Base-by-base conservation (phyloP, 2,797 vertebrate genomes). In the Ataeniobius toweri region DNA sequence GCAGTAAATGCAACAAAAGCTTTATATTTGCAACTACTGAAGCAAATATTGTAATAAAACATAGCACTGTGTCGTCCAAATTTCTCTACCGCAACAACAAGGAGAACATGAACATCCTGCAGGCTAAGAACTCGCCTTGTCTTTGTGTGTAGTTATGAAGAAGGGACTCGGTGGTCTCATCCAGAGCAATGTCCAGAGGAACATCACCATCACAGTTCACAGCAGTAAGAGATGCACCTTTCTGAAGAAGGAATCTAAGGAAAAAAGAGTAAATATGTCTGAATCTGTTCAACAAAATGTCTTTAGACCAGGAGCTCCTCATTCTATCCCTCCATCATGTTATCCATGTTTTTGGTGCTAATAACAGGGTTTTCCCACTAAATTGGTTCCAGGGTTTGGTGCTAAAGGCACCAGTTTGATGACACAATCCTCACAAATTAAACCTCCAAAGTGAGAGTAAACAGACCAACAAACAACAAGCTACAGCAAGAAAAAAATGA, bases 141-240 rank as follows among this genome's bases (percentile, higher is more conserved):
- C 84, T 96, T 20, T 78, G 72, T 6, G 96, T 95, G 92, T 97
- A 95, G 0, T 91, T 91, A 78, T 93, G 95, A 59, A 98, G 93
- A 26, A 98, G 93, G 2, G 94, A 92, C 88, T 98, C 97, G 20
- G 97, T 96, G 89, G 94, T 88, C 55, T 98, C 97, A 0, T 97
- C 96, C 88, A 97, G 95, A 0, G 96, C 96, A n/a, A 98, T 96
- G 91, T 98, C 97, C 84, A 97, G 80, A 6, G 97, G 96, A 83
- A 97, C 94, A 12, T 98, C 97, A 0, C 97, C 97, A 0, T 98
- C 97, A 74, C 97, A 98, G 92, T 97, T 98, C 83, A 98, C 97
- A 0, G 95, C 95, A 2, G 95, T 95, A 1, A 98, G 94, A 80
- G 95, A 96, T 0, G 97, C 97, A 0, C 95, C 96, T 0, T 91